Evolutionary conservation across 2,797 vertebrate genomes (phyloP).

Genomic region (Urophycis tenuis): DNA sequence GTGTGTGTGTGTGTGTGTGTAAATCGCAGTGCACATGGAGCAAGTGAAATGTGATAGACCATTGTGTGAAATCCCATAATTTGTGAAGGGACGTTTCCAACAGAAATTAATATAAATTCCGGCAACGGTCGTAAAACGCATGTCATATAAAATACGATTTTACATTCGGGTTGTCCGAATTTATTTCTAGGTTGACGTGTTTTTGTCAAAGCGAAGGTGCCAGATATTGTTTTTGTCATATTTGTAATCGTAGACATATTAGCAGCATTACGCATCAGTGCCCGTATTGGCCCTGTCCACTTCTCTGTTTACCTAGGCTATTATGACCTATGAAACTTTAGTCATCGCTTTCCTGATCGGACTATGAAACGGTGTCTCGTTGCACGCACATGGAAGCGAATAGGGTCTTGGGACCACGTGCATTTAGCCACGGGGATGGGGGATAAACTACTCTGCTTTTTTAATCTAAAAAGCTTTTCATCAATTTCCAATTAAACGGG

Average conservation of each 20-base stretch:
- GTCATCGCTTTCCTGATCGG: background rate
- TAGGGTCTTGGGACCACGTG: background rate
- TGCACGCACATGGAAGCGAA: background rate
- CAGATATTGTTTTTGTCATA: background rate
- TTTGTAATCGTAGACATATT: background rate
- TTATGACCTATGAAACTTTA: background rate
- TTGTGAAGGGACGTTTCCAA: conserved; percentile 33
- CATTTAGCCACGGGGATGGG: background rate
- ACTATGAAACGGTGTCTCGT: background rate
- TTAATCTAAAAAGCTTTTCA: background rate
- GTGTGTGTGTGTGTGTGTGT: conserved; percentile 12
- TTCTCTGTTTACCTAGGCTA: background rate
- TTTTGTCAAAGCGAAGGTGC: background rate
- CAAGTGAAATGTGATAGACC: conserved; percentile 44
- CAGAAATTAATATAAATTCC: conserved; percentile 14
- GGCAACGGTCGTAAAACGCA: background rate
- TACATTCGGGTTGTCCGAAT: background rate
- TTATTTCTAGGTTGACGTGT: background rate
- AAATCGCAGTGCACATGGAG: conserved; percentile 35
- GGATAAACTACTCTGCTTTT: background rate
- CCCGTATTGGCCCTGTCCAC: background rate
- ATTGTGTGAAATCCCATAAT: conserved; percentile 42
- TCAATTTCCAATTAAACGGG: conserved; percentile 44
- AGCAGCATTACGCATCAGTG: background rate
- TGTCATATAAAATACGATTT: background rate